Percentiles rank a stretch among this genome's conserved stretches.
These are phyloP conservation scores for Zosterops lateralis DNA, from an alignment of 2,113 vertebrate genomes.

Conservation along the genomic window DNA sequence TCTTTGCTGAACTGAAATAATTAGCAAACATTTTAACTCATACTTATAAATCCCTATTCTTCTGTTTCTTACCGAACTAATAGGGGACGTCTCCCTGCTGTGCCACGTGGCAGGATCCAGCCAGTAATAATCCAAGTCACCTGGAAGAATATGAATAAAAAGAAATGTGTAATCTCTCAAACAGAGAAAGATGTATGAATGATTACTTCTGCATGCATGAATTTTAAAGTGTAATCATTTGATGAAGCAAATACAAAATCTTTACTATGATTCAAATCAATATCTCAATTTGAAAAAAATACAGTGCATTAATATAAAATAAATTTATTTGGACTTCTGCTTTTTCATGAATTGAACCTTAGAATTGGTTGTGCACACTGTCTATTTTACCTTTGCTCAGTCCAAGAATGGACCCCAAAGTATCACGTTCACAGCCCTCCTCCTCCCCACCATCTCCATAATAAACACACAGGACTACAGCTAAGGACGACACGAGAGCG, in stretches of 20 bases:
- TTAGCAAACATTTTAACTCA: background rate
- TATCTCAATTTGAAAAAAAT: background rate
- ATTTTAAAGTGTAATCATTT: background rate
- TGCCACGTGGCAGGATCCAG: slow-evolving; percentile 96
- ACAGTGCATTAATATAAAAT: background rate
- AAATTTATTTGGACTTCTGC: background rate
- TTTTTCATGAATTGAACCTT: background rate
- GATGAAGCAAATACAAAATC: background rate
- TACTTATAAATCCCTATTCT: background rate
- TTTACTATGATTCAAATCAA: background rate
- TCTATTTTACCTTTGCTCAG: background rate
- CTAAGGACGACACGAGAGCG: background rate
- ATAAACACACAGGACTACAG: background rate
- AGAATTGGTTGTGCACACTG: background rate
- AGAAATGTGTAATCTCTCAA: slow-evolving; percentile 45
- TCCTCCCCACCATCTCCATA: background rate
- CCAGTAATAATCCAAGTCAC: slow-evolving; percentile 97
- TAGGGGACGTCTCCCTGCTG: slow-evolving; percentile 85
- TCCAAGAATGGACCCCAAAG: background rate
- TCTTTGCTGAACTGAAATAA: background rate
- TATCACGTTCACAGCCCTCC: background rate
- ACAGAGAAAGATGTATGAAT: background rate
- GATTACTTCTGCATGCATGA: background rate
- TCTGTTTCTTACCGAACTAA: slow-evolving; percentile 78
- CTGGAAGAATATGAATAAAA: slow-evolving; percentile 71